These are phyloP conservation scores for Cheilosia vulpina DNA, from an alignment of 2,888 invertebrate species.

Conservation along the genomic window DNA sequence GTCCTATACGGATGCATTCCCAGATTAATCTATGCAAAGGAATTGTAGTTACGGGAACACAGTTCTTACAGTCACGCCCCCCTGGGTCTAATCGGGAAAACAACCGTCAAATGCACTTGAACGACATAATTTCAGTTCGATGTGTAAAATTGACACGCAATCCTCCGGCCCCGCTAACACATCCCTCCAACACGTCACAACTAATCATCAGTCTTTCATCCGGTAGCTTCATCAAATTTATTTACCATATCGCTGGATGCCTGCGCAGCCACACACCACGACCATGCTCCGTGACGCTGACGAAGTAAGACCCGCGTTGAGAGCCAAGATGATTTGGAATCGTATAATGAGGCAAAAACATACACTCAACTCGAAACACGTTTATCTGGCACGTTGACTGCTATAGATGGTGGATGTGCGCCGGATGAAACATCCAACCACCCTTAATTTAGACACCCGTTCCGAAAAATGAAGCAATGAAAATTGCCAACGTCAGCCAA, in stretches of 20 bases:
- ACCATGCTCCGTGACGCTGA: slow-evolving; percentile 4
- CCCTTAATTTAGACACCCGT: slow-evolving; percentile 54
- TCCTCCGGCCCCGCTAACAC: slow-evolving; percentile 18
- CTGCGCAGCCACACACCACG: not conserved
- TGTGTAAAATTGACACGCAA: slow-evolving; percentile 34
- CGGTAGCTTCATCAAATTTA: slow-evolving; percentile 73
- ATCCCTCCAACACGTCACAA: slow-evolving; percentile 66
- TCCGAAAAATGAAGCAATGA: slow-evolving; percentile 66
- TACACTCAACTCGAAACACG: slow-evolving; percentile 59
- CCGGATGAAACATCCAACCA: slow-evolving; percentile 35
- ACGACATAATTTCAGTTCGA: slow-evolving; percentile 51
- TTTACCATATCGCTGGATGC: slow-evolving; percentile 63
- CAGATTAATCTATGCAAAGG: not conserved
- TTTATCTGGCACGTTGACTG: slow-evolving; percentile 66
- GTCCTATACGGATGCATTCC: not conserved
- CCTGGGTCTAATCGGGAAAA: slow-evolving; percentile 11
- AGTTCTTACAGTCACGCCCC: not conserved
- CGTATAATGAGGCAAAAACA: slow-evolving; percentile 67
- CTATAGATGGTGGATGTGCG: slow-evolving; percentile 13
- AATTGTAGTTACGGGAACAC: no score
- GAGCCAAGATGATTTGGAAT: slow-evolving; percentile 58
- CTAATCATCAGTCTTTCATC: slow-evolving; percentile 70
- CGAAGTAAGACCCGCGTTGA: slow-evolving; percentile 39
- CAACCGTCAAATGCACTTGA: slow-evolving; percentile 32
- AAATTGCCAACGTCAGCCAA: slow-evolving; percentile 54